Evolutionary conservation across 2,113 vertebrate genomes (phyloP).

Genomic region (Athene noctua): DNA sequence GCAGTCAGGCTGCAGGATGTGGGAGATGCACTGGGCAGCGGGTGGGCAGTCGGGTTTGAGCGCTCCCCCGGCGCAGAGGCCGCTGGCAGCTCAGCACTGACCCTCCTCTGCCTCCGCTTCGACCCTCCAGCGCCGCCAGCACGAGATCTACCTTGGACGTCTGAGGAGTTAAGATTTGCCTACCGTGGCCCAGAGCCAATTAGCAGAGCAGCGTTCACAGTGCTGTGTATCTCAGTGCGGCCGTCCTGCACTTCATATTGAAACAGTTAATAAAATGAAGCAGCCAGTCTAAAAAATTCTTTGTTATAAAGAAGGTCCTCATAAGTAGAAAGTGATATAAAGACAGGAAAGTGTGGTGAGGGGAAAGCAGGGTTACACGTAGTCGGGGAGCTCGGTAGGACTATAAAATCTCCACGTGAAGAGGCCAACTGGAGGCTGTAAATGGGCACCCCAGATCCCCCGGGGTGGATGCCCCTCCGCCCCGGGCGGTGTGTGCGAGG

Average conservation of each 20-base stretch:
- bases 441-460: not conserved
- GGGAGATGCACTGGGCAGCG: not conserved
- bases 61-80: not conserved
- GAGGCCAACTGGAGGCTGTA: slow-evolving; percentile 8
- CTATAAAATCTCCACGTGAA: slow-evolving; percentile 47
- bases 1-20: not conserved
- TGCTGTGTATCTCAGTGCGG: slow-evolving; percentile 69
- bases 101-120: not conserved
- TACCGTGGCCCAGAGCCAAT: slow-evolving; percentile 29
- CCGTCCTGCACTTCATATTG: slow-evolving; percentile 59
- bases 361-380: not conserved
- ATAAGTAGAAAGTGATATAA: slow-evolving; percentile 75
- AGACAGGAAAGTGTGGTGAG: not conserved
- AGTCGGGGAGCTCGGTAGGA: not conserved
- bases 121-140: not conserved
- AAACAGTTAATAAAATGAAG: slow-evolving; percentile 69
- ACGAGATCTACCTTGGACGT: not conserved
- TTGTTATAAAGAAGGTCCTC: slow-evolving; percentile 66
- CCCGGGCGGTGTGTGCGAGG: not conserved
- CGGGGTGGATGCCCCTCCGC: not conserved
- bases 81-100: not conserved
- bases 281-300: slow-evolving; percentile 73
- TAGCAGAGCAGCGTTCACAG: slow-evolving; percentile 73
- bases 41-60: not conserved
- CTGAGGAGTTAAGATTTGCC: not conserved